Base-by-base conservation (phyloP, 37 sponge, comb jelly and placozoan species). In the Agelas oroides region DNA sequence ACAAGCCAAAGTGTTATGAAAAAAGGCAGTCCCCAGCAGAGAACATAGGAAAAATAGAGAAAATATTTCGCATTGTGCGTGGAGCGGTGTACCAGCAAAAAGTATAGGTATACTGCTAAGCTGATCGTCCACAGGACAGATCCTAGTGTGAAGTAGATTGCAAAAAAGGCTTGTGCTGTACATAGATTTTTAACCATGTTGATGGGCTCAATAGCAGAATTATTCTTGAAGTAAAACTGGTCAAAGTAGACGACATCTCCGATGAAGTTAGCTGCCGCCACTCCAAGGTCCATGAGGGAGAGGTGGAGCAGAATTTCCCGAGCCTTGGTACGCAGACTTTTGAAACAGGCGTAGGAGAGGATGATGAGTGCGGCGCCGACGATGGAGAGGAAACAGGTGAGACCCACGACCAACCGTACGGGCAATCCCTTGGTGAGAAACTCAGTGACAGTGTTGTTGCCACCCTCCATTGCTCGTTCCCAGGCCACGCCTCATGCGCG, bases 41-140 rank as follows among this genome's bases (percentile, higher is more conserved):
- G 19, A 32, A 73, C 21, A 41, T 85, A 85, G 32, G 73, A 59
- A 27, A 54, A 27, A 16, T 37, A 71, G 41, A 88, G 77, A 32
- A 73, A 58, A 41, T 36, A 82, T 31, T 38, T 11, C 13, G 62
- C 59, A 31, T 25, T 39, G 23, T 74, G 56, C 19, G 57, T 34
- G 40, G n/a, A 1, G 28, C 33, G 23, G 59, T 73, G 73, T 1
- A 68, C 19, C 25, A 13, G 53, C 39, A 75, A 18, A 33, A 85
- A 84, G 66, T 90, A 90, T 17, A 90, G 68, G 28, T 80, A 90
- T 59, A 90, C 59, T 12, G 74, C 79, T 18, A 90, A 62, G 17
- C 74, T 54, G 21, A 60, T 55, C 5, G 90, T 90, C 90, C 90
- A 90, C 5, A 90, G 73, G 15, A 90, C 32, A 34, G 90, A 84